phyloP scores from a whole-genome alignment of 1,140 invertebrate species.

The Hyposmocoma kahamanoa region DNA sequence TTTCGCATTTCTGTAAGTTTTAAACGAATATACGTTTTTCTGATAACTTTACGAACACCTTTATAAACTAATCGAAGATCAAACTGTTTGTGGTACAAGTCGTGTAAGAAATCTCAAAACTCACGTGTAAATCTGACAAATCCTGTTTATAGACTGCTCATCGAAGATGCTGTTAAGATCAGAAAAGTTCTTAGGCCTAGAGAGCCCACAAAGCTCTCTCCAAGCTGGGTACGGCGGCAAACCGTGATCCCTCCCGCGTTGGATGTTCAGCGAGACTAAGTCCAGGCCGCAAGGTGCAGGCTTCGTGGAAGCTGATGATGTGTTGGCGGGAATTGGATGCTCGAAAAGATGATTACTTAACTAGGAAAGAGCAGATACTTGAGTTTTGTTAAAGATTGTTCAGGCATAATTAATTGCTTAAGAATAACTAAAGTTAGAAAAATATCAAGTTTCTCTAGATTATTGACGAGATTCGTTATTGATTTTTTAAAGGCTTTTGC shows the following conservation, averaged over 20 bases:
- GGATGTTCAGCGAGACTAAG: slow-evolving; percentile 89
- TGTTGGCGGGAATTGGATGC: slow-evolving; percentile 37
- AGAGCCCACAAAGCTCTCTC: slow-evolving; percentile 83
- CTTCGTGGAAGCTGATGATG: slow-evolving; percentile 8
- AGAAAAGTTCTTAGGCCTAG: slow-evolving; percentile 79
- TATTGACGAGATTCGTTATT: too few relatives aligned
- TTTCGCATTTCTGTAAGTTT: too few relatives aligned
- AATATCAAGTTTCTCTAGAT: too few relatives aligned
- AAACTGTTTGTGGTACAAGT: too few relatives aligned
- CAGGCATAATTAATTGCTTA: too few relatives aligned
- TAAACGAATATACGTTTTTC: too few relatives aligned
- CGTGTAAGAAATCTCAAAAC: too few relatives aligned
- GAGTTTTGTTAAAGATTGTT: too few relatives aligned
- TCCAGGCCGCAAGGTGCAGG: slow-evolving; percentile 81
- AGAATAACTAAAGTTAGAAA: too few relatives aligned
- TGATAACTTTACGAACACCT: too few relatives aligned
- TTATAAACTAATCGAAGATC: too few relatives aligned
- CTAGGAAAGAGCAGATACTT: slow-evolving; percentile 64
- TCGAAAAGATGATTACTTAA: slow-evolving; percentile 86
- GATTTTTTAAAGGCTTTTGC: too few relatives aligned
- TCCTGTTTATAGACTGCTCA: slow-evolving; percentile 74
- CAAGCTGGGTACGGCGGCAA: slow-evolving; percentile 86
- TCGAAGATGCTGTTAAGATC: slow-evolving; percentile 82
- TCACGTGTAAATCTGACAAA: slow-evolving; percentile 79
- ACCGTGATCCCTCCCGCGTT: slow-evolving; percentile 92